phyloP scores from a whole-genome alignment of 2,797 vertebrate genomes.

The Micrastur ruficollis region DNA sequence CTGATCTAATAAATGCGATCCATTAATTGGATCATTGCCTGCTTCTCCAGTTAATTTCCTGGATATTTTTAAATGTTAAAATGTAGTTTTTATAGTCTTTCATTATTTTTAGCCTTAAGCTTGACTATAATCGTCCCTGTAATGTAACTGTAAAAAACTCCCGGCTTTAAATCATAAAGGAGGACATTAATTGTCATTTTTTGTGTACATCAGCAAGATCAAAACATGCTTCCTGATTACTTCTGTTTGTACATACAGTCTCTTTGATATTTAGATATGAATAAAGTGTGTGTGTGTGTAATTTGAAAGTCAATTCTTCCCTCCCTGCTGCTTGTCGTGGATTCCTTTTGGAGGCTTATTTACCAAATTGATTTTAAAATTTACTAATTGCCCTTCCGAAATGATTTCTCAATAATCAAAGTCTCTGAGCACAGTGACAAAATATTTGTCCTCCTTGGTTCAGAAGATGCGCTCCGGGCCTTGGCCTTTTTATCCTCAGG shows the following conservation, averaged over 20 bases:
- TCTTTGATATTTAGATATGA: conserved; percentile 58
- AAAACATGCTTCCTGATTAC: conserved; percentile 46
- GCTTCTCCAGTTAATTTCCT: conserved; percentile 65
- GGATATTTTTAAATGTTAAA: conserved; percentile 68
- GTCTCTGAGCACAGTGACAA: neutral
- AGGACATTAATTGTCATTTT: conserved; percentile 61
- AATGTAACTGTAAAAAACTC: conserved; percentile 62
- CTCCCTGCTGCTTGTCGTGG: conserved; percentile 33
- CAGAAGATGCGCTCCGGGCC: accelerated
- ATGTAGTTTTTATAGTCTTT: conserved; percentile 58
- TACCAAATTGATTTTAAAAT: conserved; percentile 52
- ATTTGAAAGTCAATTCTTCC: conserved; percentile 55
- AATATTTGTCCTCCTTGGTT: conserved; percentile 2
- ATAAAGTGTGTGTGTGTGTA: neutral
- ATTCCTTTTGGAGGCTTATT: conserved; percentile 38
- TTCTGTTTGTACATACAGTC: conserved; percentile 34
- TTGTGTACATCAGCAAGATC: conserved; percentile 63
- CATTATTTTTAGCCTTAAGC: conserved; percentile 66
- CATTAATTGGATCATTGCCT: conserved; percentile 68
- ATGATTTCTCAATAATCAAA: conserved; percentile 50
- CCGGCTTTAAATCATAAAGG: conserved; percentile 27
- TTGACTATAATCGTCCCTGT: conserved; percentile 36
- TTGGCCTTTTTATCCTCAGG: neutral
- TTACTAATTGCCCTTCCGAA: conserved; percentile 31
- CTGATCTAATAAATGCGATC: conserved; percentile 43